Percentiles rank a stretch among this genome's conserved stretches.
These are phyloP conservation scores for Drosophila leonis DNA, from an alignment of 2,888 invertebrate genomes.

Conservation along the genomic window DNA sequence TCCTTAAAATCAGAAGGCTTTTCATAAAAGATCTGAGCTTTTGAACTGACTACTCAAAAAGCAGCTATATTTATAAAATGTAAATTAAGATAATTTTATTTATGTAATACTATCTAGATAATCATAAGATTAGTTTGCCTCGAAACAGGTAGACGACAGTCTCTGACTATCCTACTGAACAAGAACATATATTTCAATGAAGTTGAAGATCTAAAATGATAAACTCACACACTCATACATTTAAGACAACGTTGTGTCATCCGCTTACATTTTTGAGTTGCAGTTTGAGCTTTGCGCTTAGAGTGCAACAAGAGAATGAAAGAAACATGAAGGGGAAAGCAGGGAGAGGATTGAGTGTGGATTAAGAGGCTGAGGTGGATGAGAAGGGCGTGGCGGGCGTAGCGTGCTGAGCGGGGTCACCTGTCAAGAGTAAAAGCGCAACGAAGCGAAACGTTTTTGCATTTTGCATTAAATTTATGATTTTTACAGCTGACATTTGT, in stretches of 20 bases:
- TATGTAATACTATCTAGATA: no score
- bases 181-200: no score
- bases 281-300: slow-evolving; percentile 32
- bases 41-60: no score
- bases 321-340: not conserved
- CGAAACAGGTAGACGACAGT: no score
- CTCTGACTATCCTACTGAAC: not conserved
- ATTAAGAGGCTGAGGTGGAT: not conserved
- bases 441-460: slow-evolving; percentile 80
- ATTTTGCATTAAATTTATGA: slow-evolving; percentile 80
- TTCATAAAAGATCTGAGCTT: no score
- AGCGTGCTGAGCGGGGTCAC: slow-evolving; percentile 40
- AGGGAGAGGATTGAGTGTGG: not conserved
- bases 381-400: not conserved
- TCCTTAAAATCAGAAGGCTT: no score
- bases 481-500: slow-evolving; percentile 82
- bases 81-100: no score
- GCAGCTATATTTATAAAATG: no score
- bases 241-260: slow-evolving; percentile 1
- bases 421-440: slow-evolving; percentile 78
- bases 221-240: slow-evolving; percentile 24
- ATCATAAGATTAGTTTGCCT: no score
- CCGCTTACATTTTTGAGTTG: not conserved
- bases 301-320: not conserved
- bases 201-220: not conserved